Percentiles rank a stretch among this genome's conserved stretches.
Conservation (phyloP, 1,140 invertebrate species). For the Hypothenemus hampei region DNA sequence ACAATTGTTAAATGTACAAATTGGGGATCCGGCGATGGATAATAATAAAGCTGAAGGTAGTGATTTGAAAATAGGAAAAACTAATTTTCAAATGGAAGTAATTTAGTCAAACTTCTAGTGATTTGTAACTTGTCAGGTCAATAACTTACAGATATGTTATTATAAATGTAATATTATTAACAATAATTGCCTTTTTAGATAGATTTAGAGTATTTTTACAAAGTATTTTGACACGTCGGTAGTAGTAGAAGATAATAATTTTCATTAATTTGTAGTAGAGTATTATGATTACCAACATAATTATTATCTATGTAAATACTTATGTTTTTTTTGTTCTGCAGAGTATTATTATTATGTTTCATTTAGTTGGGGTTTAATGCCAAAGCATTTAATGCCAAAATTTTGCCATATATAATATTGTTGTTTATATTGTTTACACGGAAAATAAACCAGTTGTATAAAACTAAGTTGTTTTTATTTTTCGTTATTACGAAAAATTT, state of each 20-base stretch:
- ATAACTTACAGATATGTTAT: conserved; percentile 28
- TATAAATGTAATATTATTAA: conserved; percentile 28
- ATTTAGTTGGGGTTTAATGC: conserved; percentile 40
- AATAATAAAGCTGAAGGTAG: conserved; percentile 27
- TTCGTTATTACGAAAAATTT: no score
- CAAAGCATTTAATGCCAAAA: conserved; percentile 49
- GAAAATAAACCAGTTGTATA: no score
- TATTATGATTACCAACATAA: conserved; percentile 33
- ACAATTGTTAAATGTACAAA: conserved; percentile 52
- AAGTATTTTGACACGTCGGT: conserved; percentile 42
- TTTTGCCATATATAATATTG: conserved; percentile 46
- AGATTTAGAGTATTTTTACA: conserved; percentile 44
- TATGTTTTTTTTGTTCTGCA: conserved; percentile 32
- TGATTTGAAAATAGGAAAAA: conserved; percentile 24
- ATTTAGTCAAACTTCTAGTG: conserved; percentile 44
- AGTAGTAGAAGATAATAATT: conserved; percentile 30
- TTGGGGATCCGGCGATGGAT: conserved; percentile 50
- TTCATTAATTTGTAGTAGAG: no score
- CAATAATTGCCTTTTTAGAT: conserved; percentile 39
- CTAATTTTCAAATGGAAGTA: conserved; percentile 27
- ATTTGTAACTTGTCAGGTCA: conserved; percentile 35
- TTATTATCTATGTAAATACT: conserved; percentile 29
- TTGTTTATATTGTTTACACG: conserved; percentile 44
- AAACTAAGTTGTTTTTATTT: no score
- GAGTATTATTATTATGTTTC: conserved; percentile 36